Base-by-base conservation (phyloP, 2,113 vertebrate species). In the Holacanthus passer region DNA sequence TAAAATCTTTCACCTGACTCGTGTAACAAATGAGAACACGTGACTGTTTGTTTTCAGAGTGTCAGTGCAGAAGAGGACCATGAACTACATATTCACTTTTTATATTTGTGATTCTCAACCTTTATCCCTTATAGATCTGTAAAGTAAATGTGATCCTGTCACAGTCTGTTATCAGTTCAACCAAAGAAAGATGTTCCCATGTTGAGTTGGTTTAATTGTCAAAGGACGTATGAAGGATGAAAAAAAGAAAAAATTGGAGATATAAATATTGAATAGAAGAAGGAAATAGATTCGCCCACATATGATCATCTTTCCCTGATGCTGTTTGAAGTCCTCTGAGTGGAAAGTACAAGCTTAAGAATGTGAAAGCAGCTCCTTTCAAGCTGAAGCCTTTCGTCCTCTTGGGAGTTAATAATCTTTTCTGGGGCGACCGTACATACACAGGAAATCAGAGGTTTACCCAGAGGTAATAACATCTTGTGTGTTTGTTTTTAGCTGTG, bases 401-500 rank as follows among this genome's bases (percentile, higher is more conserved):
- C 74, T 35, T 52, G 39, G 50, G 79, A 77, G 74, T 76, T 17
- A 53, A 59, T 47, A 79, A 6, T 81, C 55, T 86, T 71, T 83
- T 81, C 43, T 74, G 31, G 66, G 41, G 41, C 68, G 32, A 41
- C 55, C 5, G 7, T 39, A 20, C 16, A 31, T 3, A 31, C 62
- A 20, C 52, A 39, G 43, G 41, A 1, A 77, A 58, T 74, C 37
- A 6, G 48, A 32, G 37, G 52, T 53, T 64, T 41, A 62, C 72
- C 48, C 48, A 2, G 58, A 2, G 63, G n/a, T 58, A 31, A 41
- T 11, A 65, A 58, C 24, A 41, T 20, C 45, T n/a, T 31, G 22
- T 20, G 53, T 67, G 73, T 80, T 56, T 86, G 75, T 83, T 86
- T 81, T 80, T 81, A 82, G 63, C 52, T 50, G 37, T 24, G 73